These are phyloP conservation scores for Alauda arvensis DNA, from an alignment of 2,797 vertebrate species.

Conservation along the genomic window DNA sequence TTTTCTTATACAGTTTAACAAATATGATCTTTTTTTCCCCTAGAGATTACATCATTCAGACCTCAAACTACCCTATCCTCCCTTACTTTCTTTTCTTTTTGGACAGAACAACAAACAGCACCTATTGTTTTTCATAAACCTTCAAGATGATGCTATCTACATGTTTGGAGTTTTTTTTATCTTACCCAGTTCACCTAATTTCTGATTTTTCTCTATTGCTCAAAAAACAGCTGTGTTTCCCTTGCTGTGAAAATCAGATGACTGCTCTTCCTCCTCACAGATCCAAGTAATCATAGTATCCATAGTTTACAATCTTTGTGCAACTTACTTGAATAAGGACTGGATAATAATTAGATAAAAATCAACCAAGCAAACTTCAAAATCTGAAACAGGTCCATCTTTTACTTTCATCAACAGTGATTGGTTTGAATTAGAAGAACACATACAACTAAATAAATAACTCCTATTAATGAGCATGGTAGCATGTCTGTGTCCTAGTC, in stretches of 20 bases:
- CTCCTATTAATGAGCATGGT: not conserved
- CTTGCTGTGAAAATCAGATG: not conserved
- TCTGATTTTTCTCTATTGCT: not conserved
- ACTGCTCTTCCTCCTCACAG: not conserved
- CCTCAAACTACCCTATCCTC: conserved; percentile 50
- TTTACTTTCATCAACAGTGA: not conserved
- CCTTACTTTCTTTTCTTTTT: not conserved
- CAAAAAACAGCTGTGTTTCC: not conserved
- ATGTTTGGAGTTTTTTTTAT: not conserved
- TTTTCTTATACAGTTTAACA: conserved; percentile 71
- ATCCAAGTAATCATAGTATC: not conserved
- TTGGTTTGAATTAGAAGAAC: not conserved
- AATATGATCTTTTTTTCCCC: conserved; percentile 67
- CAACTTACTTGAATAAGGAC: not conserved
- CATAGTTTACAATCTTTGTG: not conserved
- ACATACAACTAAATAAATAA: not conserved
- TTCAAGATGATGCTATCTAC: conserved; percentile 26
- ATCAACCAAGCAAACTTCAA: not conserved
- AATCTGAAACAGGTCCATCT: not conserved
- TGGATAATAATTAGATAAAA: not conserved
- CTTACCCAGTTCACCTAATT: conserved; percentile 58
- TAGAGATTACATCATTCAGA: conserved; percentile 73
- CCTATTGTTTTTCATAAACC: conserved; percentile 17
- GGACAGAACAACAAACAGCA: conserved; percentile 37
- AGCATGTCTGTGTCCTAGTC: not conserved